Conservation (phyloP, 2,113 vertebrate species). For the Oreocharis arfaki region DNA sequence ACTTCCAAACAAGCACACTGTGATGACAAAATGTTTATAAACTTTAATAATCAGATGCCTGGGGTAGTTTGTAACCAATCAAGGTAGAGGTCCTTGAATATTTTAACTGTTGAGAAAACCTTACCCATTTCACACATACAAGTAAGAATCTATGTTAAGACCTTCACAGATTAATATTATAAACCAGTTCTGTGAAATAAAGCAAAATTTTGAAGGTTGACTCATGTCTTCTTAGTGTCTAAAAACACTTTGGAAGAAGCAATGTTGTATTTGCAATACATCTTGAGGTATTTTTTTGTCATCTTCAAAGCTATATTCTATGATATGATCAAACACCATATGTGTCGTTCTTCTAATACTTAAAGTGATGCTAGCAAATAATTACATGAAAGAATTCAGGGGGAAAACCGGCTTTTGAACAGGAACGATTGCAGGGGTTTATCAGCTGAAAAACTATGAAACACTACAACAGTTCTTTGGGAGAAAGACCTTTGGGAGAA, state of each 20-base stretch:
- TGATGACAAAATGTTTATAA: background rate
- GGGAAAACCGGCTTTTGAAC: background rate
- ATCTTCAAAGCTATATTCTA: background rate
- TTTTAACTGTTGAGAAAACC: background rate
- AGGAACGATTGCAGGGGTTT: background rate
- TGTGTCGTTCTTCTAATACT: background rate
- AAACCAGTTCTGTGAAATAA: background rate
- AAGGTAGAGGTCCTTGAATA: background rate
- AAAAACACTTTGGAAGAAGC: background rate
- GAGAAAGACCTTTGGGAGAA: background rate
- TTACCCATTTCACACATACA: background rate
- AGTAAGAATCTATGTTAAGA: background rate
- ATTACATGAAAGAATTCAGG: background rate
- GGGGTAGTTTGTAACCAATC: background rate
- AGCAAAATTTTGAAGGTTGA: background rate
- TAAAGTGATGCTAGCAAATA: background rate
- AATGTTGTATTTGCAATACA: background rate
- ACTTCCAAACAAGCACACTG: background rate
- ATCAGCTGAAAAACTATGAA: background rate
- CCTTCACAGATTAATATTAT: background rate
- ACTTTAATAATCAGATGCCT: background rate
- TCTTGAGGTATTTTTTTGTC: background rate
- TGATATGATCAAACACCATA: background rate
- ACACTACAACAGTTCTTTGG: background rate
- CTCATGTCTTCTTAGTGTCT: background rate